phyloP scores from a whole-genome alignment of 2,797 vertebrate species.

The Clamator glandarius region DNA sequence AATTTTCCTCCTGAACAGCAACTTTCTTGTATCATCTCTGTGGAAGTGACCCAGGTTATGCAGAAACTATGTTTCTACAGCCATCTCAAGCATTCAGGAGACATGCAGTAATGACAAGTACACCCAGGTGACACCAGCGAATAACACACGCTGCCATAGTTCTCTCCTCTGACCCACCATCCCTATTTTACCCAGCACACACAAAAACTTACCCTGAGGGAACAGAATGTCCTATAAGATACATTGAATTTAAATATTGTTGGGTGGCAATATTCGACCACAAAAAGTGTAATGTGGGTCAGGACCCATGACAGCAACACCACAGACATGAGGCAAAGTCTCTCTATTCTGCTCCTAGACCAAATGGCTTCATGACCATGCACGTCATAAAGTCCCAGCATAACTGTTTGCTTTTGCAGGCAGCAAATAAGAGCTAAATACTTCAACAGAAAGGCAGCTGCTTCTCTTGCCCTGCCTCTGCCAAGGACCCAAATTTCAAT shows the following conservation, averaged over 20 bases:
- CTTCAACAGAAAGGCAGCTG: neutral
- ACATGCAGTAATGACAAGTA: rapidly evolving
- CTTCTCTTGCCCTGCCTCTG: neutral
- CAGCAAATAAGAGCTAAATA: neutral
- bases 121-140: neutral
- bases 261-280: neutral
- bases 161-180: neutral
- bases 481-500: neutral
- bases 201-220: neutral
- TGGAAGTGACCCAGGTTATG: neutral
- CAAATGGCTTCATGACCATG: neutral
- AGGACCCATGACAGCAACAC: neutral
- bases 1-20: neutral
- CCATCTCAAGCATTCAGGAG: neutral
- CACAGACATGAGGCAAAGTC: neutral
- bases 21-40: neutral
- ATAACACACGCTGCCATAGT: neutral
- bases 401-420: neutral
- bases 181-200: neutral
- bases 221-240: neutral
- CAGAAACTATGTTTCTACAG: neutral
- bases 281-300: rapidly evolving
- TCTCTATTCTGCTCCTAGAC: neutral
- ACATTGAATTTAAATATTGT: neutral
- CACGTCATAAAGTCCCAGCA: neutral